phyloP scores from a whole-genome alignment of 2,888 invertebrate species.

The Sphaeridia pumilis region DNA sequence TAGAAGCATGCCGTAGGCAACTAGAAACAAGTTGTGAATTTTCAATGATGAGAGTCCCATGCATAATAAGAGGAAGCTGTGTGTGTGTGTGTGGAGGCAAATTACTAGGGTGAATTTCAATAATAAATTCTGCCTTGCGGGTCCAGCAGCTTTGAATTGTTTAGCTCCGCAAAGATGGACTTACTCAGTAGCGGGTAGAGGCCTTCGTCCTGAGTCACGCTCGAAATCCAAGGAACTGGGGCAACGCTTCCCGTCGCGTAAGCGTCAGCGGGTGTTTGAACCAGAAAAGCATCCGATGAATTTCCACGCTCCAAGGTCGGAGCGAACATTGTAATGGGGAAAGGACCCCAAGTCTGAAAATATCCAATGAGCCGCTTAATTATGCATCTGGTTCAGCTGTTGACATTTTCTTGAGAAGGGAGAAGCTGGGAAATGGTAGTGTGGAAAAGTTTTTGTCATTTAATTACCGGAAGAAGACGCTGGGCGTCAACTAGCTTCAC shows the following conservation, averaged over 20 bases:
- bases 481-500: slow-evolving; percentile 10
- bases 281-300: slow-evolving; percentile 23
- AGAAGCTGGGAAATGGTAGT: neutral
- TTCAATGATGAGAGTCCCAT: neutral
- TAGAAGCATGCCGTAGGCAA: slow-evolving; percentile 9
- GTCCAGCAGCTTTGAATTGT: neutral
- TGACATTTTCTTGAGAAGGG: too few species aligned
- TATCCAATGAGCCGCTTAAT: too few species aligned
- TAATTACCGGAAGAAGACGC: slow-evolving; percentile 7
- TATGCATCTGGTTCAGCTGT: too few species aligned
- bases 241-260: slow-evolving; percentile 22
- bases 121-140: neutral
- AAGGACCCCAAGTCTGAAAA: slow-evolving; percentile 11
- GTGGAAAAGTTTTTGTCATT: neutral
- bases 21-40: slow-evolving; percentile 1
- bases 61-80: neutral
- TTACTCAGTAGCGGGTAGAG: slow-evolving; percentile 12
- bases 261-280: slow-evolving; percentile 23
- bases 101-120: neutral
- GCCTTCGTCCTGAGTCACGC: slow-evolving; percentile 14
- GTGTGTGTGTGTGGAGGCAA: too few species aligned
- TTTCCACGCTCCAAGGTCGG: slow-evolving; percentile 19
- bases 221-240: slow-evolving; percentile 21
- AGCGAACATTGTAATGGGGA: slow-evolving; percentile 14
- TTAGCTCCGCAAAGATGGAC: neutral